Evolutionary conservation across 2,888 invertebrate genomes (phyloP).

Genomic region (Heteromurus nitidus): DNA sequence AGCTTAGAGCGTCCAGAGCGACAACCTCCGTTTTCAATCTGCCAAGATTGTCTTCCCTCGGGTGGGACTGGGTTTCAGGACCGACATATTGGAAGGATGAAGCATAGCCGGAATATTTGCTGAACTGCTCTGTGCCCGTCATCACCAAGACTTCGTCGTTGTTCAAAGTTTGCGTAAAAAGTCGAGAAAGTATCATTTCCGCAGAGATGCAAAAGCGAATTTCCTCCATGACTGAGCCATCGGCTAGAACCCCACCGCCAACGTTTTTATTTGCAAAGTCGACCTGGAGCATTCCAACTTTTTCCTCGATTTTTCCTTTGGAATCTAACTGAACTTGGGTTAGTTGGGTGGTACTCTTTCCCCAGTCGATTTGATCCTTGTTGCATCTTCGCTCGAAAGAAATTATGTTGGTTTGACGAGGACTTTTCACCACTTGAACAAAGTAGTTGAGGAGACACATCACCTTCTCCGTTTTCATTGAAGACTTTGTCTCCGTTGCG

Average conservation of each 20-base stretch:
- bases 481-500: not conserved
- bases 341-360: conserved; percentile 76
- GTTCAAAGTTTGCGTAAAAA: conserved; percentile 88
- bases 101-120: conserved; percentile 76
- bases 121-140: conserved; percentile 77
- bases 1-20: conserved; percentile 78
- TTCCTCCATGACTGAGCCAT: conserved; percentile 85
- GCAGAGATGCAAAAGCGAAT: conserved; percentile 96
- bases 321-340: conserved; percentile 80
- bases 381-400: conserved; percentile 31
- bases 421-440: not conserved
- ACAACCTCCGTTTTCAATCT: conserved; percentile 75
- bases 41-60: not conserved
- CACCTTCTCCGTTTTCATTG: conserved; percentile 20
- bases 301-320: conserved; percentile 87
- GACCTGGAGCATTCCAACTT: conserved; percentile 90
- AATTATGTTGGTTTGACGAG: conserved; percentile 74
- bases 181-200: conserved; percentile 89
- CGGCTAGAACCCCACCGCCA: conserved; percentile 8
- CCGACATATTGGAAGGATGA: conserved; percentile 76
- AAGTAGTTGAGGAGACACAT: conserved; percentile 43
- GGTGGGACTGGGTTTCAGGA: conserved; percentile 73
- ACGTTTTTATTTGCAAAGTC: conserved; percentile 92
- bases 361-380: conserved; percentile 78
- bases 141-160: conserved; percentile 89